Base-by-base conservation (phyloP, 2,888 invertebrate genomes). In the Schizotus pectinicornis region DNA sequence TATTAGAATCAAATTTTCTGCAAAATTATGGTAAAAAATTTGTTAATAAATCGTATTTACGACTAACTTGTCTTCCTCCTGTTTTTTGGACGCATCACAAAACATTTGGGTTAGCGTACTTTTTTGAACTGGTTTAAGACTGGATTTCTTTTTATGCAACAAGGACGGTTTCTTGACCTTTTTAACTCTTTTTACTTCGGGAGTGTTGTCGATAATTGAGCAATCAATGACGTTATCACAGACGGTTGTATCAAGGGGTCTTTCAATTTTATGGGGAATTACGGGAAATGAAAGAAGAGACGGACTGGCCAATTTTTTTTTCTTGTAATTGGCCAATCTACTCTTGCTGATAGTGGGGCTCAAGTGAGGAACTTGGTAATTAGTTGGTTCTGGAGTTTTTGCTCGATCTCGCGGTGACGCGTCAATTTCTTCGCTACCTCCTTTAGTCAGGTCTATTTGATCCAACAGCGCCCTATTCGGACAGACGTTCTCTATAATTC, bases 31-130 rank as follows among this genome's bases (percentile, higher is more conserved):
- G 7, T 35, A 36, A 36, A 45, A 12, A 33, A 13, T 11, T 31
- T 22, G 3, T 5, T 37, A 42, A 11, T 30, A 52, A 36, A 43
- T n/a, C 30, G 1, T 2, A n/a, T n/a, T n/a, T 12, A 37, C 11
- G 6, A 30, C 34, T 22, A 14, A 39, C 56, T 50, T 41, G 34
- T 47, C 46, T 12, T 39, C 34, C 11, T 50, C 38, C 31, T 50
- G 34, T 9, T 32, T 35, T 59, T 51, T 38, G 31, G 9, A 9
- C 49, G 42, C 49, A 53, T 47, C 6, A 50, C n/a, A 45, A 59
- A 67, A 67, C 51, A 68, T 65, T 51, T 70, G 69, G 7, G 71
- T 70, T 35, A 71, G 48, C n/a, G 70, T 72, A 12, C 58, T 50
- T 55, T 39, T 59, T 7, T 54, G 59, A 56, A 42, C 33, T 34